Evolutionary conservation across 1,140 invertebrate genomes (phyloP).

Genomic region (Pseudomyrmex flavicornis): DNA sequence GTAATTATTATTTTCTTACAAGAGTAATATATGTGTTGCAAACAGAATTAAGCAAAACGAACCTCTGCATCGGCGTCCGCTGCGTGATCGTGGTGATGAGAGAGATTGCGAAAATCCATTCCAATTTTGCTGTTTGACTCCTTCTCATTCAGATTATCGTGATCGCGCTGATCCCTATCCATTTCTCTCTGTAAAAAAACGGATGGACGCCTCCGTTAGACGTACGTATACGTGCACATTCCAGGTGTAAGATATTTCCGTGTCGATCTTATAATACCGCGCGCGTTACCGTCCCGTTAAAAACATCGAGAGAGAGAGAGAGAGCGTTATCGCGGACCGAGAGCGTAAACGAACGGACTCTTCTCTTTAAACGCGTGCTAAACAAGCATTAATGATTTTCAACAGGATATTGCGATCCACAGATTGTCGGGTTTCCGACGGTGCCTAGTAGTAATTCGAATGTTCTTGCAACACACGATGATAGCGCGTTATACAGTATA

Average conservation of each 20-base stretch:
- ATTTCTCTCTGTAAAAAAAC: conserved; percentile 77
- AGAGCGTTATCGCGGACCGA: conserved; percentile 28
- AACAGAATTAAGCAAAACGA: conserved; percentile 35
- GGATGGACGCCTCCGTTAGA: conserved; percentile 55
- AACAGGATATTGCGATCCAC: conserved; percentile 32
- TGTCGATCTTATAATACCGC: conserved; percentile 27
- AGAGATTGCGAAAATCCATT: conserved; percentile 79
- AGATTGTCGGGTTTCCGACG: neutral
- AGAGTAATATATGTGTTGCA: neutral
- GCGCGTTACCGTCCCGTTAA: conserved; percentile 40
- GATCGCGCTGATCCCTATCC: conserved; percentile 79
- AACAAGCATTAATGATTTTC: conserved; percentile 43
- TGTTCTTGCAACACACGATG: neutral
- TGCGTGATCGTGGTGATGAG: conserved; percentile 77
- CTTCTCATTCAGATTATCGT: conserved; percentile 76
- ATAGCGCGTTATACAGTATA: neutral
- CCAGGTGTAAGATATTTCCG: conserved; percentile 46
- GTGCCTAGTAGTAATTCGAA: neutral
- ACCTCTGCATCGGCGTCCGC: conserved; percentile 79
- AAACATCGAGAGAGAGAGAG: conserved; percentile 10
- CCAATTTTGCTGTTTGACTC: conserved; percentile 78
- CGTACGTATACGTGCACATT: neutral
- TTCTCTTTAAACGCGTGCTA: conserved; percentile 34
- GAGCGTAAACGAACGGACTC: neutral
- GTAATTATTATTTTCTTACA: conserved; percentile 10